Evolutionary conservation across 1,140 invertebrate species (phyloP).

Genomic region (Gyrodactylus salaris): DNA sequence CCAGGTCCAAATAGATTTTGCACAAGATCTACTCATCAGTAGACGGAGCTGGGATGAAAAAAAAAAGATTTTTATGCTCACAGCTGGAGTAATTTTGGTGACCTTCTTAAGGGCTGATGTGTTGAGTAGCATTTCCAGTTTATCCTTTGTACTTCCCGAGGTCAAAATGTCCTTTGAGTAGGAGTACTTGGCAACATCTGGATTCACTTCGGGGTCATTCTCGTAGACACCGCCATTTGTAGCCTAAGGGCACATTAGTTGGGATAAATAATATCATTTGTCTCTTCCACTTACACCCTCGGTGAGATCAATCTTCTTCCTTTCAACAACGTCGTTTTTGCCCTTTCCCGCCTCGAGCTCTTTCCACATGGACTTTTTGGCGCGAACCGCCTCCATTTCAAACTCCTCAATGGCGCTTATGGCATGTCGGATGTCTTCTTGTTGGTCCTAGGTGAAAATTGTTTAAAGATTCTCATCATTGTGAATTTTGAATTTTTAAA

Average conservation of each 20-base stretch:
- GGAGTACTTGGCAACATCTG: background rate
- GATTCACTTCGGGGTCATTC: background rate
- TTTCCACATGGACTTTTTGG: background rate
- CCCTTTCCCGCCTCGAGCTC: background rate
- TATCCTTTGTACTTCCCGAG: background rate
- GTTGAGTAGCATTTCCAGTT: background rate
- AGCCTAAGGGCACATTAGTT: too few relatives aligned
- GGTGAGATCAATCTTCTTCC: background rate
- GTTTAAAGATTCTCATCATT: too few relatives aligned
- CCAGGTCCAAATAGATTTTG: too few relatives aligned
- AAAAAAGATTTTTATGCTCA: too few relatives aligned
- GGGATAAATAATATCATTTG: too few relatives aligned
- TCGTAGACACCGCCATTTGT: background rate
- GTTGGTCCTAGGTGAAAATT: too few relatives aligned
- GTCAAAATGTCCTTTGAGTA: background rate
- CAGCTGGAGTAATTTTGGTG: background rate
- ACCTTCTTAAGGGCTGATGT: background rate
- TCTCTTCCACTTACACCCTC: too few relatives aligned
- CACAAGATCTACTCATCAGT: too few relatives aligned
- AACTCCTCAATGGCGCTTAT: background rate
- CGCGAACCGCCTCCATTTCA: background rate
- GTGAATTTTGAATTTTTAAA: too few relatives aligned
- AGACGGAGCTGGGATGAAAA: too few relatives aligned
- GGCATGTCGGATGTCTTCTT: background rate
- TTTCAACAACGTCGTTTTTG: background rate